phyloP scores from a whole-genome alignment of 2,797 vertebrate genomes.

The Pelodytes ibericus region DNA sequence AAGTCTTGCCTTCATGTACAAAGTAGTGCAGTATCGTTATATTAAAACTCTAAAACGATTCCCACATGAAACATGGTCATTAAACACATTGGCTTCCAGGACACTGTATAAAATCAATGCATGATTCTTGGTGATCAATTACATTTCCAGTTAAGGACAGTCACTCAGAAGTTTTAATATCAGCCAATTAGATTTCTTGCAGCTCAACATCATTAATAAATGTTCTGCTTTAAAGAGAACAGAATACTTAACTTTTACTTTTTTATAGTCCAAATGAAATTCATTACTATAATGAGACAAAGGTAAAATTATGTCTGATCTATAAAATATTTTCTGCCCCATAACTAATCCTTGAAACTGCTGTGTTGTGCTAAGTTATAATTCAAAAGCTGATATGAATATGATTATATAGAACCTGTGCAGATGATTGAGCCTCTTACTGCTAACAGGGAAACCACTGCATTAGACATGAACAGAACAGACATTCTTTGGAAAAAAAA shows the following conservation, averaged over 20 bases:
- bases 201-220: neutral
- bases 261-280: conserved; percentile 28
- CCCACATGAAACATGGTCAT: no score
- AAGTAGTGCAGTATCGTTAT: no score
- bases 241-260: conserved; percentile 3
- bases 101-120: conserved; percentile 1
- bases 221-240: neutral
- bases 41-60: no score
- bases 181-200: neutral
- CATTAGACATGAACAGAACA: no score
- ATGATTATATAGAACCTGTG: neutral
- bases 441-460: no score
- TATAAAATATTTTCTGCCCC: conserved; percentile 2
- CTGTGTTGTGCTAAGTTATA: neutral
- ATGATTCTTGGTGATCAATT: neutral
- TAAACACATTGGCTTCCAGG: no score
- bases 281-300: conserved; percentile 28
- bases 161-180: neutral
- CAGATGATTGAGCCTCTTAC: no score
- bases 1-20: no score
- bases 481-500: no score
- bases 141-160: neutral
- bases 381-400: neutral
- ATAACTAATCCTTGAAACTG: conserved; percentile 13
- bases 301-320: neutral